These are phyloP conservation scores for Drosophila helvetica DNA, from an alignment of 2,888 invertebrate genomes.

Conservation along the genomic window DNA sequence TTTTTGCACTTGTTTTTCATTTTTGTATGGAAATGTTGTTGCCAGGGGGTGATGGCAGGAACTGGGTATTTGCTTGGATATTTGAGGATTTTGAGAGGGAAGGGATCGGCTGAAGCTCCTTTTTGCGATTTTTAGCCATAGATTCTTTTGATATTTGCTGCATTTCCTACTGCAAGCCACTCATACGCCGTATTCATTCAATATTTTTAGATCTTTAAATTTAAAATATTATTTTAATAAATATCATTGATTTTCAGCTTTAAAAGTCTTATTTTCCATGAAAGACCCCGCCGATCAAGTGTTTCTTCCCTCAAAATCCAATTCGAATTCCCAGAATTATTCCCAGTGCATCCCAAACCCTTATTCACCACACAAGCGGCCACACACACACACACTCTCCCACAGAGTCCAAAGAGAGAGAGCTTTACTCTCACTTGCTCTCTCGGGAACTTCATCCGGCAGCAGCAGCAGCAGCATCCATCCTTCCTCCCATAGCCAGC, in stretches of 20 bases:
- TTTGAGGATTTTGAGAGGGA: background rate
- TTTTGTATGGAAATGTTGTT: constrained; percentile 46
- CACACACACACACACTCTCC: constrained; percentile 15
- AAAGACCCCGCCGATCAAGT: background rate
- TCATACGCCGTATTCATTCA: no score
- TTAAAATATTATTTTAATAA: background rate
- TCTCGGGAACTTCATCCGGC: constrained; percentile 56
- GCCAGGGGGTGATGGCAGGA: constrained; percentile 1
- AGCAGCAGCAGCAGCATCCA: constrained; percentile 49
- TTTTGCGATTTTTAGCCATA: background rate
- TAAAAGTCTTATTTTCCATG: background rate
- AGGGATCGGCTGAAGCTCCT: background rate
- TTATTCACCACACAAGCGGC: constrained; percentile 57
- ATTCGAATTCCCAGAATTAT: background rate
- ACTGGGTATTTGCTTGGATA: constrained; percentile 14
- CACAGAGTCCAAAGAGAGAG: background rate
- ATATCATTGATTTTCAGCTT: background rate
- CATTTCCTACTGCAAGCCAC: no score
- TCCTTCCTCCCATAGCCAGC: constrained; percentile 37
- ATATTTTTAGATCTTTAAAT: background rate
- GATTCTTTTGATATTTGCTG: background rate
- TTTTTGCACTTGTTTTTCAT: constrained; percentile 13
- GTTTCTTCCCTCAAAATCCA: background rate
- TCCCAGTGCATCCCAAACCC: constrained; percentile 13
- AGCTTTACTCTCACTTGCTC: constrained; percentile 39